Evolutionary conservation across 2,797 vertebrate species (phyloP), one percentile per base, ranked within the genome.

Genomic region (Gobionotothen gibberifrons): DNA sequence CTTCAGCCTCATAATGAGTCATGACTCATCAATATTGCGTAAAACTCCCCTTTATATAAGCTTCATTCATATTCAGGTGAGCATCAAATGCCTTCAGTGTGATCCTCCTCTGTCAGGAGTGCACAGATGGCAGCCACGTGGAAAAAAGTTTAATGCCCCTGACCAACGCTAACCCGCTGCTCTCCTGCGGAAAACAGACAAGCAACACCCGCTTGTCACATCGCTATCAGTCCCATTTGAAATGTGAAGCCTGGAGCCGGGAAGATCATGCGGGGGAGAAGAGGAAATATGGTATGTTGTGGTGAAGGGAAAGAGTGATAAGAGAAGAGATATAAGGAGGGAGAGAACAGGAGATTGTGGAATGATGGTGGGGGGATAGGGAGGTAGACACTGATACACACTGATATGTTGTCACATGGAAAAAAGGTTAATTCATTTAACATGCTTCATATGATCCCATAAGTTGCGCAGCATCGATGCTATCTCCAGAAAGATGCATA

Each of bases 351-450:
- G 52, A 59, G 51, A 46, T 21, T 26, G 62, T 52, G 39, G 49
- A 17, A 26, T 47, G 56, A 60, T 54, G 49, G 32, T 11, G 51
- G 43, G 6, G 6, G 54, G 46, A 10, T 49, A 17, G 52, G 53
- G 22, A 70, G 60, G 77, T 59, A 56, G 49, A 70, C 62, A 66
- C 29, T 58, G 76, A 76, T 85, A 21, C 66, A 52, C 60, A 72
- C 73, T 42, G 81, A 81, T 87, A 62, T 52, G 60, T 84, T n/a
- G 17, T 78, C 80, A 82, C 70, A 54, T 69, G 65, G 74, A 36
- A 83, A 72, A 87, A 87, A 90, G 89, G 89, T 90, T 89, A 83
- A 91, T 89, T 87, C 69, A n/a, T 89, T 89, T 89, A 88, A 81
- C 55, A 44, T 61, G 79, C 79, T 56, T 72, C 68, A 84, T 82